These are phyloP conservation scores for Drosophila ananassae DNA, from an alignment of 1,140 invertebrate genomes.

Conservation along the genomic window DNA sequence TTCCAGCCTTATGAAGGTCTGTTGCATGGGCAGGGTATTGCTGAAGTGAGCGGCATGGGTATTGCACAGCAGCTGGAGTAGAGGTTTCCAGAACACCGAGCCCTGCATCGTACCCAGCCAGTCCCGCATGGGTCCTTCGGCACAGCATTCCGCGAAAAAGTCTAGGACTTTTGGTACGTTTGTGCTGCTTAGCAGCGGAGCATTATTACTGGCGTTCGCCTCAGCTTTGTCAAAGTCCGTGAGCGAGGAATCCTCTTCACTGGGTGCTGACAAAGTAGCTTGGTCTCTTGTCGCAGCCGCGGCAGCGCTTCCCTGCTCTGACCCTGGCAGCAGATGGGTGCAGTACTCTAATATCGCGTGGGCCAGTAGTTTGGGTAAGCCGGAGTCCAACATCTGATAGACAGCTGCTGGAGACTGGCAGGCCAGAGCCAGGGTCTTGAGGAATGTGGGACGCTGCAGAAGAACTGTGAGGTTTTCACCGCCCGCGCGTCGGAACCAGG, in stretches of 20 bases:
- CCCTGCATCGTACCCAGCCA: conserved; percentile 93
- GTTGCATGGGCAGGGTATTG: conserved; percentile 85
- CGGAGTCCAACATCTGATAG: conserved; percentile 90
- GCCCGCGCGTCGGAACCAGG: conserved; percentile 85
- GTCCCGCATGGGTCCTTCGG: conserved; percentile 92
- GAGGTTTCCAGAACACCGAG: conserved; percentile 92
- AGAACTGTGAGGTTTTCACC: conserved; percentile 84
- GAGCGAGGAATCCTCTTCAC: conserved; percentile 55
- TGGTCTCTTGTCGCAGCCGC: conserved; percentile 9
- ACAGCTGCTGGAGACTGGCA: conserved; percentile 91
- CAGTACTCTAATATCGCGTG: conserved; percentile 86
- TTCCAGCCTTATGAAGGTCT: conserved; percentile 88
- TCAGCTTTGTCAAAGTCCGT: conserved; percentile 85
- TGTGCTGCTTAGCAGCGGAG: conserved; percentile 53
- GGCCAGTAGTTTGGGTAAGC: conserved; percentile 89
- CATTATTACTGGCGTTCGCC: conserved; percentile 29
- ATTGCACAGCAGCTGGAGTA: conserved; percentile 90
- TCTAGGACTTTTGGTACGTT: conserved; percentile 88
- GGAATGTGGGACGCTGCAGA: conserved; percentile 87
- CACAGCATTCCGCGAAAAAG: conserved; percentile 92
- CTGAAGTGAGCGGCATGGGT: conserved; percentile 77
- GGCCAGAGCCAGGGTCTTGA: conserved; percentile 90
- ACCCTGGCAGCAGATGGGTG: conserved; percentile 50
- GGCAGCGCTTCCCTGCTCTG: conserved; percentile 13
- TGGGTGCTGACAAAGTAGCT: background rate